Evolutionary conservation across 2,888 invertebrate species (phyloP), one percentile per base, ranked within the genome.

Genomic region (Ametastegia equiseti): DNA sequence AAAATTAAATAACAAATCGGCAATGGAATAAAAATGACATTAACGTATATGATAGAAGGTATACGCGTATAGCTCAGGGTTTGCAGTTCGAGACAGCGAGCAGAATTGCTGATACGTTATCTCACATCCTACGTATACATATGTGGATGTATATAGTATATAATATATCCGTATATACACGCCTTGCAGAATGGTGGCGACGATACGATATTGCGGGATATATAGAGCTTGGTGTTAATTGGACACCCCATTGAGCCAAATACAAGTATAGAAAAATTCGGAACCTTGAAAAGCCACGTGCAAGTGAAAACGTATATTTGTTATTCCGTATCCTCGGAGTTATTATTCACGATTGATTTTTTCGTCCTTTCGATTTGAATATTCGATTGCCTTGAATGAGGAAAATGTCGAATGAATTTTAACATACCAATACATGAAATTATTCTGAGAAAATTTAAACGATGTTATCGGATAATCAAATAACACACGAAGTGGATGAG

Each of bases 51-150:
- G 11, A 60, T 60, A 30, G 7, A 60, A 23, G 13, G 23, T 30
- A 60, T 33, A 33, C 9, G 23, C n/a, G 65, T 39, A 39, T 39
- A 36, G 0, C 15, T 15, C 19, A 39, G 11, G 11, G 19, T 67
- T 39, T 36, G 33, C 23, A 39, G 65, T 7, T 33, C 65, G 36
- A 67, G 33, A 67, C 65, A 67, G 39, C 36, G 39, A 19, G 36
- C 9, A 67, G 39, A 7, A n/a, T 67, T 36, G 65, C 65, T 67
- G 65, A 67, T 67, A 67, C 19, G 65, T 67, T 67, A 67, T 67
- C 65, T 67, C 3, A 67, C 39, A 36, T 67, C 39, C 65, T 39
- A 39, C 23, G 39, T 67, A 13, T 36, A 39, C 9, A 23, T 7
- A n/a, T 54, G 23, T 54, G n/a, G n/a, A n/a, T n/a, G n/a, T 50